These are phyloP conservation scores for Phengaris alcon DNA, from an alignment of 2,888 invertebrate species.

Conservation along the genomic window DNA sequence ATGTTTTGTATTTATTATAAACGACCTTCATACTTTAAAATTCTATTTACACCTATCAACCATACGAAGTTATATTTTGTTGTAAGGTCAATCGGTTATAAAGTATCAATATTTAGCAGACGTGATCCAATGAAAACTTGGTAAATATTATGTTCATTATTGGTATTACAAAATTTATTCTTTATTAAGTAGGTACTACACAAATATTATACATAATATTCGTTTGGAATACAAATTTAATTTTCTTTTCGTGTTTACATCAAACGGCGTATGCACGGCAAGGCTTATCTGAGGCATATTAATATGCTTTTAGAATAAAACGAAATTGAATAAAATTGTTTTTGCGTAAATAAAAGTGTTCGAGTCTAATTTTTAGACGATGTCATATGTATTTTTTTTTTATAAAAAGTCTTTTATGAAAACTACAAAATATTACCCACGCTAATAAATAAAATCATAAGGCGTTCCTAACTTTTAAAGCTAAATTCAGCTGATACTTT, in stretches of 20 bases:
- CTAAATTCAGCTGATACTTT: too few species aligned
- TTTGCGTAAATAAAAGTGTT: conserved; percentile 7
- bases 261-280: neutral
- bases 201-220: neutral
- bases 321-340: neutral
- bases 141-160: neutral
- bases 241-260: conserved; percentile 11
- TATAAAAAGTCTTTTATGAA: neutral
- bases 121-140: neutral
- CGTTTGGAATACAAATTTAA: conserved; percentile 18
- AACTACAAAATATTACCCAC: neutral
- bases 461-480: too few species aligned
- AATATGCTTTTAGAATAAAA: conserved; percentile 18
- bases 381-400: neutral
- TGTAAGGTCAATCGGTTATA: neutral
- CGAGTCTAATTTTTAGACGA: conserved; percentile 15
- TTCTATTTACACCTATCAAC: too few species aligned
- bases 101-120: neutral
- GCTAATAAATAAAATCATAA: neutral
- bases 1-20: too few species aligned
- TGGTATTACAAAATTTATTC: neutral
- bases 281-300: conserved; percentile 13
- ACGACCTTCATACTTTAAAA: too few species aligned
- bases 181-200: neutral
- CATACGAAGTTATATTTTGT: too few species aligned